These are phyloP conservation scores for Agriotes lineatus DNA, from an alignment of 2,888 invertebrate genomes.

Conservation along the genomic window DNA sequence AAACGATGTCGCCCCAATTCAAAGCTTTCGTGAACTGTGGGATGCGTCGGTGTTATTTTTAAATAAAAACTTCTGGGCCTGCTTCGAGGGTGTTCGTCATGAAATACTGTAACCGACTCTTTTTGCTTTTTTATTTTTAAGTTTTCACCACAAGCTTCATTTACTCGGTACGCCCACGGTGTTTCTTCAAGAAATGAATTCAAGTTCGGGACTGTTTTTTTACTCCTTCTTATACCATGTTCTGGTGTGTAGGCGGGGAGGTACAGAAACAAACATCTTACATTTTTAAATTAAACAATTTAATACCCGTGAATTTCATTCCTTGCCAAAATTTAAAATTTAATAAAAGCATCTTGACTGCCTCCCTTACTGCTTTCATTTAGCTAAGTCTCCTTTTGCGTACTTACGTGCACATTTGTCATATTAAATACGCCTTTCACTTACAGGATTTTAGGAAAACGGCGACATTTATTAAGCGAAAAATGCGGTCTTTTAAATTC, in stretches of 20 bases:
- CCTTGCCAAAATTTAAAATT: slow-evolving; percentile 6
- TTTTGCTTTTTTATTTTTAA: too few species aligned
- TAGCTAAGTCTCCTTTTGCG: not conserved
- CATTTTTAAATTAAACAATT: slow-evolving; percentile 2
- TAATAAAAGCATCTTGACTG: slow-evolving; percentile 5
- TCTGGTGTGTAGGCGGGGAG: not conserved
- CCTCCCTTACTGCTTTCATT: not conserved
- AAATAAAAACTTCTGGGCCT: too few species aligned
- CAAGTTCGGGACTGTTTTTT: too few species aligned
- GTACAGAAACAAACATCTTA: not conserved
- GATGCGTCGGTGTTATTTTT: too few species aligned
- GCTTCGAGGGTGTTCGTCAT: too few species aligned
- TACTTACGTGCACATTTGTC: slow-evolving; percentile 12
- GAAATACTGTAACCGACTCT: too few species aligned
- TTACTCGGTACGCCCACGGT: too few species aligned
- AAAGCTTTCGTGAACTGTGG: too few species aligned
- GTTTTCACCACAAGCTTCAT: too few species aligned
- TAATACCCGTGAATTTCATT: slow-evolving; percentile 5
- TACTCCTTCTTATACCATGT: not conserved
- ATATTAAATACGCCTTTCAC: slow-evolving; percentile 4
- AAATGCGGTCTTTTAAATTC: not conserved
- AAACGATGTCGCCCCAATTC: too few species aligned
- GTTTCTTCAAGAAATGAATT: too few species aligned
- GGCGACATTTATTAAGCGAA: not conserved
- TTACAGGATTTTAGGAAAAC: not conserved